These are phyloP conservation scores for Netelia inedita DNA, from an alignment of 2,888 invertebrate genomes.

Conservation along the genomic window DNA sequence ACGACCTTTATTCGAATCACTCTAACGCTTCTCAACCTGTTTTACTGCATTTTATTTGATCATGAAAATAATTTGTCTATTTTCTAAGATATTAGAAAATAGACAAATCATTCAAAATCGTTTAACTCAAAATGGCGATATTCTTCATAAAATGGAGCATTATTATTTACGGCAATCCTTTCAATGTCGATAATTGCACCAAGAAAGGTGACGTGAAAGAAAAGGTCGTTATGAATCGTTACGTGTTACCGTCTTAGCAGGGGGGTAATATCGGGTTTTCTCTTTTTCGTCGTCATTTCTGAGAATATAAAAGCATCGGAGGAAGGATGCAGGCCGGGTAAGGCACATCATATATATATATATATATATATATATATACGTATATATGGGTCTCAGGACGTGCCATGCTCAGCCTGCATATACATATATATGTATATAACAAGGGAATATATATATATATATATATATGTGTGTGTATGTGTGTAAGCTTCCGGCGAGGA, in stretches of 20 bases:
- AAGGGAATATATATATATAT: no score
- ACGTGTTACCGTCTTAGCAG: constrained; percentile 40
- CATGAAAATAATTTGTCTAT: no score
- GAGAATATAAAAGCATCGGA: constrained; percentile 46
- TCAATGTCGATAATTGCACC: constrained; percentile 45
- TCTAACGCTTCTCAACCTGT: no score
- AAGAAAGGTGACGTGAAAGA: constrained; percentile 29
- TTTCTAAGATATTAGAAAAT: no score
- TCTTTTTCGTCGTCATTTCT: constrained; percentile 23
- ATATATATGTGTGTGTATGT: neutral
- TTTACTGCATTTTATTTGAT: no score
- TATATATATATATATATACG: neutral
- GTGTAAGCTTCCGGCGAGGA: constrained; percentile 47
- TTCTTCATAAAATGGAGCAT: neutral
- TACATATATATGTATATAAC: neutral
- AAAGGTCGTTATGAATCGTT: constrained; percentile 43
- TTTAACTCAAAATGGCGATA: neutral
- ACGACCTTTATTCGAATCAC: no score
- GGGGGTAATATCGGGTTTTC: constrained; percentile 54
- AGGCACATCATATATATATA: constrained; percentile 39
- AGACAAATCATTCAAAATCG: neutral
- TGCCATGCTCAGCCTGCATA: constrained; percentile 32
- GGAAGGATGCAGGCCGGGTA: constrained; percentile 60
- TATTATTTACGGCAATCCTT: constrained; percentile 25
- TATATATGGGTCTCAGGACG: constrained; percentile 28